Conservation (phyloP, 2,797 vertebrate species). For the Fratercula arctica region DNA sequence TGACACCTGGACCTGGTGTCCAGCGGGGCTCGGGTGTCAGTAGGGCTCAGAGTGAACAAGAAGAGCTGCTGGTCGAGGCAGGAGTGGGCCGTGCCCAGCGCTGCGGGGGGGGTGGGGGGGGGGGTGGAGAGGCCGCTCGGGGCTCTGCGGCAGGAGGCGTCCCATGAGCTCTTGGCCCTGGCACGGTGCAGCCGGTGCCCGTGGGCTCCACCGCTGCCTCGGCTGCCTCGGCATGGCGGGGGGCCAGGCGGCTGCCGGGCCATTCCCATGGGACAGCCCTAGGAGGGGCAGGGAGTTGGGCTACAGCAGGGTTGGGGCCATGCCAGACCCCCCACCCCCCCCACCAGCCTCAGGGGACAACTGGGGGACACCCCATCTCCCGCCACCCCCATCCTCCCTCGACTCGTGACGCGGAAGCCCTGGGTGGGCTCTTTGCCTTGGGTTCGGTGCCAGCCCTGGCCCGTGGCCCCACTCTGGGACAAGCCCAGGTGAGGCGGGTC, state of each 20-base stretch:
- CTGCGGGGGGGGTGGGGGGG: neutral
- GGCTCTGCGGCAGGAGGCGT: neutral
- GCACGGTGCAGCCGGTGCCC: fast-evolving
- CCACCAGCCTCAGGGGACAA: neutral
- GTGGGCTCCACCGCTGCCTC: neutral
- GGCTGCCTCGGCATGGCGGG: no score
- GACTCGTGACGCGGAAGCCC: neutral
- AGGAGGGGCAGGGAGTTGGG: neutral
- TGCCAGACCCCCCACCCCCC: neutral
- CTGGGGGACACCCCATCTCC: no score
- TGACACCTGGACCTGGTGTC: fast-evolving
- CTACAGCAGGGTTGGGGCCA: neutral
- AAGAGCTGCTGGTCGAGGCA: neutral
- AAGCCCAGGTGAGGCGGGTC: neutral
- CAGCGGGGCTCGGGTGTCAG: neutral
- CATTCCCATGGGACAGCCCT: neutral
- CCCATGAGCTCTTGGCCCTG: no score
- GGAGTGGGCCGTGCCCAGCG: neutral
- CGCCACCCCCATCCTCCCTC: no score
- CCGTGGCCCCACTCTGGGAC: neutral
- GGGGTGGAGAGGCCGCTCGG: neutral
- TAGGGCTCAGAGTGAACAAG: neutral
- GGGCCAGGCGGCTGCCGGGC: neutral
- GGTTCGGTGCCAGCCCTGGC: neutral
- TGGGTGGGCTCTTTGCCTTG: no score